Conservation (phyloP, 2,888 invertebrate species). For the Aelia acuminata region DNA sequence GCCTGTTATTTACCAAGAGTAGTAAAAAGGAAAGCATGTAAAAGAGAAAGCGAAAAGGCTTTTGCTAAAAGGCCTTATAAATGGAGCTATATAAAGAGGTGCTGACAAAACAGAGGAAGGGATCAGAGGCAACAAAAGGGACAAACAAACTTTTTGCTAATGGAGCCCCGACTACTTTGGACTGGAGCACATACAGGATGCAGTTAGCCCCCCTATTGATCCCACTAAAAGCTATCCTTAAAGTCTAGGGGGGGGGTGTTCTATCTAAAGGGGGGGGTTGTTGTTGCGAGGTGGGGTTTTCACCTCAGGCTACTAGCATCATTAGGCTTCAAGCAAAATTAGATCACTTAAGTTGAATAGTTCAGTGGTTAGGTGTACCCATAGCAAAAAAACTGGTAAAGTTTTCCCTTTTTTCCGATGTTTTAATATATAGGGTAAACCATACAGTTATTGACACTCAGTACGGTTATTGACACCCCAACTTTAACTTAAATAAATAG, state of each 20-base stretch:
- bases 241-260: background rate
- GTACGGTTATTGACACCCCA: no score
- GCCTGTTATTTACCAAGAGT: background rate
- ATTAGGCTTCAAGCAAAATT: background rate
- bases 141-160: constrained; percentile 41
- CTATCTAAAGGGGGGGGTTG: no score
- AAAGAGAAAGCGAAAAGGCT: background rate
- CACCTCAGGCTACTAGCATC: background rate
- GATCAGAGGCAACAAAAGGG: background rate
- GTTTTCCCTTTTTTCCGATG: no score
- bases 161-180: background rate
- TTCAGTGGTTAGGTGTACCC: background rate
- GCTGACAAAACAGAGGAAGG: constrained; percentile 33
- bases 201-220: background rate
- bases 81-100: background rate
- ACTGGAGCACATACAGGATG: constrained; percentile 6
- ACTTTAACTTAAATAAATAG: no score
- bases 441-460: no score
- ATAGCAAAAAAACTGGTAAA: no score
- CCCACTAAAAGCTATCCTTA: constrained; percentile 21
- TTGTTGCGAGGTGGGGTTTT: no score
- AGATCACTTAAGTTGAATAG: background rate
- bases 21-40: background rate
- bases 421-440: no score
- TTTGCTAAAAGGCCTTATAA: background rate